These are phyloP conservation scores for Lepidostoma basale DNA, from an alignment of 1,140 invertebrate species.

Conservation along the genomic window DNA sequence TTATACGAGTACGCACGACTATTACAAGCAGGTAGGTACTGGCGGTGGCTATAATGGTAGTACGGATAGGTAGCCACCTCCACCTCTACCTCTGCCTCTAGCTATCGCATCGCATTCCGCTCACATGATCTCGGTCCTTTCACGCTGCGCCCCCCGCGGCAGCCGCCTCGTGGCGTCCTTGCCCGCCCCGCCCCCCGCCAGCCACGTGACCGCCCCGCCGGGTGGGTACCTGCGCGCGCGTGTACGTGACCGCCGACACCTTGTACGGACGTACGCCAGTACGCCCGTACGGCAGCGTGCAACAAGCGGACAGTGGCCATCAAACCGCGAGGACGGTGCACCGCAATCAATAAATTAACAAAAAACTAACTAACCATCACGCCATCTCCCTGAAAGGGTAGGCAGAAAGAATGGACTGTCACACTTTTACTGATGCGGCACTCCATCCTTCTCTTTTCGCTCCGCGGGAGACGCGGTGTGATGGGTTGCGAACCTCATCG, in stretches of 20 bases:
- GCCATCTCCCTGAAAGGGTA: too few species aligned
- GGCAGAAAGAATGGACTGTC: neutral
- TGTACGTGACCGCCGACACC: neutral
- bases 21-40: neutral
- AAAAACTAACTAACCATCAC: too few species aligned
- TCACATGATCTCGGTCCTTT: neutral
- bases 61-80: neutral
- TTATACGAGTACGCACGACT: neutral
- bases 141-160: neutral
- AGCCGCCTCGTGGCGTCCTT: conserved; percentile 4
- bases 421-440: neutral
- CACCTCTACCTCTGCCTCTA: neutral
- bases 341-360: too few species aligned
- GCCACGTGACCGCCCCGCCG: conserved; percentile 2
- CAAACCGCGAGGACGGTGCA: too few species aligned
- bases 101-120: neutral
- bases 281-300: neutral
- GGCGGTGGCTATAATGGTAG: neutral
- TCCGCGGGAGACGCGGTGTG: too few species aligned
- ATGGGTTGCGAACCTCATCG: too few species aligned
- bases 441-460: neutral
- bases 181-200: neutral
- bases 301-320: neutral
- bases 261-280: neutral
- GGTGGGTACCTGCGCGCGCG: neutral